A percentile compares a stretch with the other conserved stretches of the same genome.
Conservation (phyloP, 1,140 invertebrate species). For the Macrobrachium nipponense region DNA sequence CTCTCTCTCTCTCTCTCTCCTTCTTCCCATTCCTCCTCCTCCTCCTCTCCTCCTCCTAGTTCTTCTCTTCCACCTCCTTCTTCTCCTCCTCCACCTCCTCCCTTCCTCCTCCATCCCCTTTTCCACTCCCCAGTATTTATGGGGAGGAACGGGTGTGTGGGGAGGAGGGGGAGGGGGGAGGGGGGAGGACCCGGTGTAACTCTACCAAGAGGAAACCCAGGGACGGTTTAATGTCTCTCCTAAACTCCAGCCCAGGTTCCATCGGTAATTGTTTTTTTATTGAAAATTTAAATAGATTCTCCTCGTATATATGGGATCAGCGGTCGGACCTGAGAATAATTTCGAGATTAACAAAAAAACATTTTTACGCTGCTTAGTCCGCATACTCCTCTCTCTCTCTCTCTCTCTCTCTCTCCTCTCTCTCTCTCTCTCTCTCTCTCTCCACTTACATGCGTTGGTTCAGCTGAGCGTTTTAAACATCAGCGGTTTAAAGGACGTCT, state of each 20-base stretch:
- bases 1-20: neutral
- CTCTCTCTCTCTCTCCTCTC: no score
- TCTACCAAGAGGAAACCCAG: conserved; percentile 50
- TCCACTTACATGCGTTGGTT: no score
- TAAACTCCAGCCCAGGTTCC: conserved; percentile 36
- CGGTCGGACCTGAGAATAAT: no score
- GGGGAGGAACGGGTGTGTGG: neutral
- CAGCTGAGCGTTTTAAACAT: no score
- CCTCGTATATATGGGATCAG: neutral
- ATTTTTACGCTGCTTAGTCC: no score
- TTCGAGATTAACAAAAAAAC: no score
- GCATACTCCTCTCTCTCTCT: no score
- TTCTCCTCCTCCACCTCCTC: neutral
- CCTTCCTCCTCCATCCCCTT: neutral
- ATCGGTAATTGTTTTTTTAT: conserved; percentile 57
- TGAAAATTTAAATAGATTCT: conserved; percentile 44
- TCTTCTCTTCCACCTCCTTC: neutral
- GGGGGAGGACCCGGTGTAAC: conserved; percentile 36
- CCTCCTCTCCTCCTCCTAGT: neutral
- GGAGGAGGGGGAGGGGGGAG: neutral
- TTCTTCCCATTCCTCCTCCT: neutral
- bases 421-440: no score
- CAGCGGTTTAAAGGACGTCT: no score
- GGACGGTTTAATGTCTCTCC: conserved; percentile 44
- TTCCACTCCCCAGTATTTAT: conserved; percentile 29